A percentile compares a stretch with the other conserved stretches of the same genome.
Conservation (phyloP, 2,113 vertebrate species). For the Solea senegalensis region DNA sequence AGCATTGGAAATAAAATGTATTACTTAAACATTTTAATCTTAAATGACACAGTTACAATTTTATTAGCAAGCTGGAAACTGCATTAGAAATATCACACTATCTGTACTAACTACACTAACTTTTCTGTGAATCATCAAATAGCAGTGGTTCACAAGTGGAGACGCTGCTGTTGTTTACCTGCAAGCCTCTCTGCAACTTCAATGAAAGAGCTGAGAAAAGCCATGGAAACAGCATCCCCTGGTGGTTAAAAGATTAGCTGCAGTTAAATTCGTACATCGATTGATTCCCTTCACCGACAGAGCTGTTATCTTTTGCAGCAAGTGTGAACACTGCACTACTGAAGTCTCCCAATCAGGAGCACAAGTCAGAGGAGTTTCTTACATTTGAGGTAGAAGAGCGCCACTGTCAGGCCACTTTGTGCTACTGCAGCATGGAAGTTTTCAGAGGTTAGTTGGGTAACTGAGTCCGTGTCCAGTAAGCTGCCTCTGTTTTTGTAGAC, state of each 20-base stretch:
- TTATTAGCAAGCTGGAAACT: no score
- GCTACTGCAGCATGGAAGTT: conserved; percentile 79
- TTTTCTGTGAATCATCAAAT: no score
- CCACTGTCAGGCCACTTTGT: conserved; percentile 73
- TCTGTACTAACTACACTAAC: no score
- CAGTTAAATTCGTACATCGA: not conserved
- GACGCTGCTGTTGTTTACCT: conserved; percentile 74
- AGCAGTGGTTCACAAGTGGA: no score
- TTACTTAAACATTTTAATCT: no score
- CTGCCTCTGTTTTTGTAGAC: conserved; percentile 84
- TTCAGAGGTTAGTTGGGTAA: conserved; percentile 84
- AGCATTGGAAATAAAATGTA: no score
- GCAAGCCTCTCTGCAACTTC: conserved; percentile 84
- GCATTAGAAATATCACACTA: no score
- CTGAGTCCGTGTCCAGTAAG: conserved; percentile 78
- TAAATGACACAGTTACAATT: no score
- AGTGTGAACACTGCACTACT: not conserved
- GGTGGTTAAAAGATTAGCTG: conserved; percentile 52
- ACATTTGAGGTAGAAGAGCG: conserved; percentile 94
- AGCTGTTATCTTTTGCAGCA: no score
- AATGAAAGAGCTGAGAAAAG: conserved; percentile 83
- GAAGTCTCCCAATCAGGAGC: no score
- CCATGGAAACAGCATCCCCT: conserved; percentile 93
- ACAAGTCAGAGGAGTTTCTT: conserved; percentile 55
- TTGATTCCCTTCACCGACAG: no score